Conservation (phyloP, 92 coral and sea anemone species). For the Siderastrea siderea region DNA sequence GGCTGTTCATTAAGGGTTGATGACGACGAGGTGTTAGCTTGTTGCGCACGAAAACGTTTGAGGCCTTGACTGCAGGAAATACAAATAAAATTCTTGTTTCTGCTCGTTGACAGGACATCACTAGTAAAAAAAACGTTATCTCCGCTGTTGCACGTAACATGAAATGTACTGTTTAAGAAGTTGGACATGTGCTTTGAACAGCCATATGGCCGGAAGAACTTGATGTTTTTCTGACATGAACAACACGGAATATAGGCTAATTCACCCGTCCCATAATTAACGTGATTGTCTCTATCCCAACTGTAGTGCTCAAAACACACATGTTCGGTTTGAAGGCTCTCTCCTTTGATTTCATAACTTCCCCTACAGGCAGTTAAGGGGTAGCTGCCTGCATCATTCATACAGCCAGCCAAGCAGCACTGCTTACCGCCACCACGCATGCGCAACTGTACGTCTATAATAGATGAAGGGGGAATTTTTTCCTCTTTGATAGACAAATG, state of each 20-base stretch:
- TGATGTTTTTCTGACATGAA: too few species aligned
- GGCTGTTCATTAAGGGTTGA: constrained; percentile 5
- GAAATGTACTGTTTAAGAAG: too few species aligned
- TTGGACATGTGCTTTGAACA: too few species aligned
- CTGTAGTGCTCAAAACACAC: not conserved
- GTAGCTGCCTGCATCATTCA: not conserved
- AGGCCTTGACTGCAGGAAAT: not conserved
- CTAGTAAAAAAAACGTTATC: too few species aligned
- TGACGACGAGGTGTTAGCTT: not conserved
- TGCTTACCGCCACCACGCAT: not conserved
- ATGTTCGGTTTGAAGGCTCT: not conserved
- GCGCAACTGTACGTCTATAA: not conserved
- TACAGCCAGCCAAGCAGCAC: not conserved
- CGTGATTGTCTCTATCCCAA: not conserved
- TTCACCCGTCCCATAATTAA: too few species aligned
- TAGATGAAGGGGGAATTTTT: not conserved
- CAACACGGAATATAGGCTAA: too few species aligned
- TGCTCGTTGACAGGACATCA: too few species aligned
- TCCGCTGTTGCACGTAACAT: not conserved
- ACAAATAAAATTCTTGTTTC: too few species aligned
- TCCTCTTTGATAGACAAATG: not conserved
- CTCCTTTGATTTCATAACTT: too few species aligned
- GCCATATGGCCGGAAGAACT: too few species aligned
- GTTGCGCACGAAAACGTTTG: constrained; percentile 1
- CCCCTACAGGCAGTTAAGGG: too few species aligned